A percentile compares a stretch with the other conserved stretches of the same genome.
phyloP scores from a whole-genome alignment of 2,888 invertebrate species.

The Epirrhoe alternata region DNA sequence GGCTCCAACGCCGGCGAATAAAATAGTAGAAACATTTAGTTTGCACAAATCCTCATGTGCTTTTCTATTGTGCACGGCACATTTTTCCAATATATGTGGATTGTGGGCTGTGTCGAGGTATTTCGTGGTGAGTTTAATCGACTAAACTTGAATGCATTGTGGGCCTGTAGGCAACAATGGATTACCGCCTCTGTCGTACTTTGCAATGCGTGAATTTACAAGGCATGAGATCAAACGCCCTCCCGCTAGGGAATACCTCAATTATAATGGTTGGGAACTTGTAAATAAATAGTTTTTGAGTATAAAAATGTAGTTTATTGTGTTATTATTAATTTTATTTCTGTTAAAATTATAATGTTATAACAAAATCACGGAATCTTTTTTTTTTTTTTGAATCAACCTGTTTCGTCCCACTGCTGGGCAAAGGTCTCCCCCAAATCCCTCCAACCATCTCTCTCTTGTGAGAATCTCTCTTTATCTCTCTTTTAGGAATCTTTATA shows the following conservation, averaged over 20 bases:
- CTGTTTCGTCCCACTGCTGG: too few species aligned
- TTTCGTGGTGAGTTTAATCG: constrained; percentile 67
- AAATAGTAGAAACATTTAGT: constrained; percentile 52
- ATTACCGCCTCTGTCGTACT: constrained; percentile 56
- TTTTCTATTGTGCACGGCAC: constrained; percentile 57
- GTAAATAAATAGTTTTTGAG: not conserved
- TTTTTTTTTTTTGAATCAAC: too few species aligned
- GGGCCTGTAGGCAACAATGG: constrained; percentile 60
- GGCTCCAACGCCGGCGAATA: constrained; percentile 46
- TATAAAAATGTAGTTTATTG: not conserved
- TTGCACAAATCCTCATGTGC: constrained; percentile 56
- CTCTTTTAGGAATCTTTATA: too few species aligned
- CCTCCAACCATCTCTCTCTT: too few species aligned
- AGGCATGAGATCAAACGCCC: constrained; percentile 51
- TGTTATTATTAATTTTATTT: not conserved
- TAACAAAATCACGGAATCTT: too few species aligned
- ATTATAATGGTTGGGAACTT: constrained; percentile 14
- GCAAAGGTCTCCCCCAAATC: too few species aligned
- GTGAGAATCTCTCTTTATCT: too few species aligned
- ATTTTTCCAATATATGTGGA: constrained; percentile 59
- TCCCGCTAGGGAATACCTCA: constrained; percentile 45
- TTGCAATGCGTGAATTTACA: constrained; percentile 53
- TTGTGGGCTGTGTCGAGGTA: constrained; percentile 58
- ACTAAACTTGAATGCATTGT: constrained; percentile 67
- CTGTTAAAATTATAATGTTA: not conserved